Evolutionary conservation across 37 sponge, comb jelly and placozoan species (phyloP).

Genomic region (Aplysina aerophoba): DNA sequence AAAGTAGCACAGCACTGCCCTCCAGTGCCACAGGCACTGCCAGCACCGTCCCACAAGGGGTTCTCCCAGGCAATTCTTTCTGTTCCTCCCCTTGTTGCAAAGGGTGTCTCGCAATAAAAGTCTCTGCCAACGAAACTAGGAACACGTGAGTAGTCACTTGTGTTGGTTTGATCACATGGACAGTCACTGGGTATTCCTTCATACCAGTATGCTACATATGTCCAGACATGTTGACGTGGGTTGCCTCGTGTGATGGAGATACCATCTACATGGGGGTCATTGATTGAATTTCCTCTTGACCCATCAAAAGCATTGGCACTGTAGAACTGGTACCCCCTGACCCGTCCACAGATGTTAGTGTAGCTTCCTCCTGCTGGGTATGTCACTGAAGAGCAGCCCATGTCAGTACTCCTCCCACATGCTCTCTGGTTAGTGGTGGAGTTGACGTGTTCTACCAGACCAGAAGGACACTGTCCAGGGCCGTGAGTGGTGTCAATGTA

Average conservation of each 20-base stretch:
- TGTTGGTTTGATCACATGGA: neutral
- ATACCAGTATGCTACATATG: neutral
- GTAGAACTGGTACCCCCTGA: constrained; percentile 28
- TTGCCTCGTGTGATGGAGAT: constrained; percentile 35
- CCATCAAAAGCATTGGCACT: constrained; percentile 7
- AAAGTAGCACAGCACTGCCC: constrained; percentile 28
- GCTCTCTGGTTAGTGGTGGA: constrained; percentile 9
- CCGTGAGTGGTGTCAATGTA: constrained; percentile 42
- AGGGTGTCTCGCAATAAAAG: constrained; percentile 34
- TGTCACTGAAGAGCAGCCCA: constrained; percentile 32
- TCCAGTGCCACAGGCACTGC: constrained; percentile 20
- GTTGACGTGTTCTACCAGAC: neutral
- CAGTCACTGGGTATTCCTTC: neutral
- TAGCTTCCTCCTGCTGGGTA: constrained; percentile 24
- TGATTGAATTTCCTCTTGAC: neutral
- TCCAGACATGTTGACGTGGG: constrained; percentile 37
- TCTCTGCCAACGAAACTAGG: constrained; percentile 26
- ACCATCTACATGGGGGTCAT: constrained; percentile 38
- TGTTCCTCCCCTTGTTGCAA: neutral
- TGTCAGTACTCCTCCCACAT: constrained; percentile 27
- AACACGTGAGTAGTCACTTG: neutral
- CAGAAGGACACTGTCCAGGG: constrained; percentile 38
- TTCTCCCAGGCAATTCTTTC: constrained; percentile 13
- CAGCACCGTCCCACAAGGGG: constrained; percentile 60
- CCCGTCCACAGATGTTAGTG: constrained; percentile 45